Percentiles rank a stretch among this genome's conserved stretches.
These are phyloP conservation scores for Morelia viridis DNA, from an alignment of 2,797 vertebrate genomes.

Conservation along the genomic window DNA sequence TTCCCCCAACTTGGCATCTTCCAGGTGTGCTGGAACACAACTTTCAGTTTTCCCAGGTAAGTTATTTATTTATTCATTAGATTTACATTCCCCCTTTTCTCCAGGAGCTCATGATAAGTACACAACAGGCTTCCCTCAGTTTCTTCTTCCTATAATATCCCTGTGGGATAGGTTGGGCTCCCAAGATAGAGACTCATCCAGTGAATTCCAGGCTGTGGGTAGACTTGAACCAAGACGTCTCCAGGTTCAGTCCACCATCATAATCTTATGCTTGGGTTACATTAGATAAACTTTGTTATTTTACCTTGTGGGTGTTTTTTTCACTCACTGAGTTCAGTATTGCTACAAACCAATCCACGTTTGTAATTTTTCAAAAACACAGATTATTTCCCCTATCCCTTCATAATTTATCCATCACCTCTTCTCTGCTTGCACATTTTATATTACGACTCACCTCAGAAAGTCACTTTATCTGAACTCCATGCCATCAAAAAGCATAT, in stretches of 20 bases:
- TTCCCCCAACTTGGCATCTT: too few species aligned
- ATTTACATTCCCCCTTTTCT: too few species aligned
- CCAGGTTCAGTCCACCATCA: neutral
- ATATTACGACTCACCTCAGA: slow-evolving; percentile 12
- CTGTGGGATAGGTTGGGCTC: neutral
- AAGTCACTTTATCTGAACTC: slow-evolving; percentile 8
- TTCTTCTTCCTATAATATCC: neutral
- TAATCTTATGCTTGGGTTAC: neutral
- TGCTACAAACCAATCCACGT: neutral
- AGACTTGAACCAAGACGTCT: neutral
- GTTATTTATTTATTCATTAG: too few species aligned
- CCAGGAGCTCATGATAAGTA: too few species aligned
- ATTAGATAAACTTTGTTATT: neutral
- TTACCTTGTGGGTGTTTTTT: neutral
- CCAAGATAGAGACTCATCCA: neutral
- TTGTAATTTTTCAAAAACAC: slow-evolving; percentile 1
- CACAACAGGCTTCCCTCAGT: neutral
- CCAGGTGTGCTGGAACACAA: too few species aligned
- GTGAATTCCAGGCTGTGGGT: neutral
- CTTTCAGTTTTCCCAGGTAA: too few species aligned
- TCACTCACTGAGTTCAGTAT: neutral
- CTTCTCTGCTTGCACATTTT: neutral
- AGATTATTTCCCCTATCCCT: slow-evolving; percentile 3
- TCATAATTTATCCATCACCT: slow-evolving; percentile 9
- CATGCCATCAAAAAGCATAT: neutral